These are phyloP conservation scores for Cercocebus atys DNA, from an alignment of 2,113 vertebrate species.

Conservation along the genomic window DNA sequence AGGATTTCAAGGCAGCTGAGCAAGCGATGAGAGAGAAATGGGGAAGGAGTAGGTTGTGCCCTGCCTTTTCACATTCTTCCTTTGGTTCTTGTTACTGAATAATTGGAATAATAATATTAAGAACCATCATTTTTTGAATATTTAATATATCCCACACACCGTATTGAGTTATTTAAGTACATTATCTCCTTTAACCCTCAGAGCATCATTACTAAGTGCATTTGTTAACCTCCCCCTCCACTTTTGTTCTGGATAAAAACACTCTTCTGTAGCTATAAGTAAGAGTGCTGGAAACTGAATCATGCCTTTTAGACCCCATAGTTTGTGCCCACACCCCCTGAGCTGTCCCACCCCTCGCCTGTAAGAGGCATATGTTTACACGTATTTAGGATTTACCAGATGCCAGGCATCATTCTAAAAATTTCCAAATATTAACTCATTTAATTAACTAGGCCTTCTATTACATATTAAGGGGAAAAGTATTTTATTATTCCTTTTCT, in stretches of 20 bases:
- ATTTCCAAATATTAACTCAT: background rate
- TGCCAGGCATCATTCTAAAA: background rate
- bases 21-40: background rate
- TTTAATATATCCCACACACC: background rate
- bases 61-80: background rate
- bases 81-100: background rate
- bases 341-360: background rate
- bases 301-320: accelerated
- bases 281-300: too few species aligned
- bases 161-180: background rate
- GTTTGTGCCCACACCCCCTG: background rate
- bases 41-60: background rate
- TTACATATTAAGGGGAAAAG: background rate
- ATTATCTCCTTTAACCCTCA: background rate
- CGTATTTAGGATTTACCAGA: background rate
- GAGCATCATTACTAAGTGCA: background rate
- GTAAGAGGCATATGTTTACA: background rate
- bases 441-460: background rate
- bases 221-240: background rate
- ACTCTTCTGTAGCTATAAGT: background rate
- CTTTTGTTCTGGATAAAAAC: background rate
- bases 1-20: background rate
- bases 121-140: background rate
- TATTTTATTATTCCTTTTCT: background rate
- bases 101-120: background rate